Conservation (phyloP, 2,797 vertebrate genomes). For the Helarctos malayanus region DNA sequence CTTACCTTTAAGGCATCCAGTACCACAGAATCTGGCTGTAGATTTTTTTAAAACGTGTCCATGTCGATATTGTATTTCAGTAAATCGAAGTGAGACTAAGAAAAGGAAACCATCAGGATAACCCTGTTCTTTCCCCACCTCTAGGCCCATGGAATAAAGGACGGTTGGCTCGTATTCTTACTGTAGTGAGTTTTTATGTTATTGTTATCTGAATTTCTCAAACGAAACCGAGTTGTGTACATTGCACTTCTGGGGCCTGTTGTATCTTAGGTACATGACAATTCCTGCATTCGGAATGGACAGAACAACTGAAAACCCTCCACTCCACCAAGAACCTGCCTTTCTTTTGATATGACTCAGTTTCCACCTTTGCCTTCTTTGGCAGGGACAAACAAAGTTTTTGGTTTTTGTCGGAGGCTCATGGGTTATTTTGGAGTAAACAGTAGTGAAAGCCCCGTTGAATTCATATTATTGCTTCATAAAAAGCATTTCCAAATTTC, state of each 20-base stretch:
- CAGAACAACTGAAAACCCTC: neutral
- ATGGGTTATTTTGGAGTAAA: neutral
- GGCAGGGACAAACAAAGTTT: neutral
- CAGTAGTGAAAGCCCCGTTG: neutral
- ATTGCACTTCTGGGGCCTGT: neutral
- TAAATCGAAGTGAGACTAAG: constrained; percentile 29
- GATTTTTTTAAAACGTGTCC: neutral
- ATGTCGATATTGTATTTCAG: neutral
- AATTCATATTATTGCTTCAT: neutral
- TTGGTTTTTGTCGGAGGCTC: neutral
- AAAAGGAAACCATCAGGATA: neutral
- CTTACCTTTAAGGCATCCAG: neutral
- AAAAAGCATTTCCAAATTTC: constrained; percentile 18
- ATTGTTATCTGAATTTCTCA: neutral
- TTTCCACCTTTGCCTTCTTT: constrained; percentile 10
- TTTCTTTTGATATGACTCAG: neutral
- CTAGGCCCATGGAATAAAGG: neutral
- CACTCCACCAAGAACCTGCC: neutral
- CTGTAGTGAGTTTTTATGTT: neutral
- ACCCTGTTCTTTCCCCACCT: neutral
- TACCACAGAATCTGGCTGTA: neutral
- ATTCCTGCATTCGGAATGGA: neutral
- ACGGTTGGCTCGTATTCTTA: neutral
- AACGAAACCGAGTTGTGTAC: neutral
- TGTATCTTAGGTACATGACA: neutral